These are phyloP conservation scores for Pediacus dermestoides DNA, from an alignment of 2,888 invertebrate genomes.

Conservation along the genomic window DNA sequence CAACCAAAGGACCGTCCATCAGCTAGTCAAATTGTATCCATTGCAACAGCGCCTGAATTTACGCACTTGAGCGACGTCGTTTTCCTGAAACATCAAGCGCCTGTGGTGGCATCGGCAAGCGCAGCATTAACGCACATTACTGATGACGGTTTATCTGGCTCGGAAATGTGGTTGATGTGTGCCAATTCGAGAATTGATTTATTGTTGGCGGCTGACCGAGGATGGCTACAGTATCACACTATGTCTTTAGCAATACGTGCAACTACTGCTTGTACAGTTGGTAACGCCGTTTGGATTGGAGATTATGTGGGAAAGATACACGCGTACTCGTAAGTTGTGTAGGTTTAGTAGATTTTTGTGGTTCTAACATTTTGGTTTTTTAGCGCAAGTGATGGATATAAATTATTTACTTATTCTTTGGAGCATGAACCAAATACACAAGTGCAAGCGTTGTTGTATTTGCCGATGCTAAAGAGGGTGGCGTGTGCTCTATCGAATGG, in stretches of 20 bases:
- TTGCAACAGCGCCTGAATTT: conserved; percentile 89
- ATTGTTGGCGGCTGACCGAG: conserved; percentile 53
- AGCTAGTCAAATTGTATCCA: conserved; percentile 90
- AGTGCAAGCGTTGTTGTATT: conserved; percentile 65
- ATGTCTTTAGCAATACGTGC: conserved; percentile 58
- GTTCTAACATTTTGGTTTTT: conserved; percentile 16
- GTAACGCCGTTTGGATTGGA: conserved; percentile 81
- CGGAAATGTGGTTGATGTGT: conserved; percentile 75
- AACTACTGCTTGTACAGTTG: conserved; percentile 72
- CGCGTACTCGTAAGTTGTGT: conserved; percentile 64
- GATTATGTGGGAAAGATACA: conserved; percentile 83
- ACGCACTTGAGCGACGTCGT: conserved; percentile 80
- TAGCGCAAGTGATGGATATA: conserved; percentile 56
- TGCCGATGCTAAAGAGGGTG: conserved; percentile 67
- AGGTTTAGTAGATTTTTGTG: conserved; percentile 7
- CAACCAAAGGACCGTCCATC: conserved; percentile 83
- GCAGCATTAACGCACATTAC: conserved; percentile 52
- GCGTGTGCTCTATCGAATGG: conserved; percentile 79
- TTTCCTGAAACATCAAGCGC: conserved; percentile 65
- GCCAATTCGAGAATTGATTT: conserved; percentile 65
- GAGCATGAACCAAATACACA: conserved; percentile 65
- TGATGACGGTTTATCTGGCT: conserved; percentile 56
- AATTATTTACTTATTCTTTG: conserved; percentile 62
- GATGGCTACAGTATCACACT: conserved; percentile 61
- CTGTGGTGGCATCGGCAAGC: conserved; percentile 61